Conservation (phyloP, 2,797 vertebrate species). For the Sebastes glaucus region DNA sequence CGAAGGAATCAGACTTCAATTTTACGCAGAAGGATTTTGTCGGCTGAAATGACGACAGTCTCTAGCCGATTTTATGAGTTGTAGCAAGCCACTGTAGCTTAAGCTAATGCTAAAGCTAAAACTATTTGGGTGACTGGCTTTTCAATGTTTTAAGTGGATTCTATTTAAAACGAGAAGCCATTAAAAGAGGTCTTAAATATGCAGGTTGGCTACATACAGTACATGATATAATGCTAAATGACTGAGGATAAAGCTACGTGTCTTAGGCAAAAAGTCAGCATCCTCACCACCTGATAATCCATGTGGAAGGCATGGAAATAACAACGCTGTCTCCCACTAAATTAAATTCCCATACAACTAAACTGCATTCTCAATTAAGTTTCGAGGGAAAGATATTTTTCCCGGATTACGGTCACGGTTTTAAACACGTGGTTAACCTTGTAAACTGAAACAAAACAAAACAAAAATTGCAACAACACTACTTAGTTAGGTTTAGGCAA, state of each 20-base stretch:
- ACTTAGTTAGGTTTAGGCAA: neutral
- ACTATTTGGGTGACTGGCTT: too few species aligned
- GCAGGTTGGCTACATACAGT: neutral
- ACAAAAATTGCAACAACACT: neutral
- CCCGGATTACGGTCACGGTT: too few species aligned
- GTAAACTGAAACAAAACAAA: neutral
- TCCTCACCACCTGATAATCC: too few species aligned
- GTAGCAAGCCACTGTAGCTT: neutral
- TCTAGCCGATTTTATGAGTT: neutral
- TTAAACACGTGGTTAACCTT: too few species aligned
- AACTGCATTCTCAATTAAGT: neutral
- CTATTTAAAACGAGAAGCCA: neutral
- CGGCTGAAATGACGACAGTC: neutral
- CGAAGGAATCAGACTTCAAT: neutral
- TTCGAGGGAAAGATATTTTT: neutral
- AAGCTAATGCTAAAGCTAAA: neutral
- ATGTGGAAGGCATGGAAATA: too few species aligned
- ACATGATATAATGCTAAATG: neutral
- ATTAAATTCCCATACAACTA: neutral
- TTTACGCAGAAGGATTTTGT: neutral
- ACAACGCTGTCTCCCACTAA: neutral
- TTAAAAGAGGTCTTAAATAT: neutral
- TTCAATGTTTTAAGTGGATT: too few species aligned
- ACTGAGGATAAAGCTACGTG: neutral
- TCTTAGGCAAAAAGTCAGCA: too few species aligned